A percentile compares a stretch with the other conserved stretches of the same genome.
phyloP scores from a whole-genome alignment of 2,888 invertebrate genomes.

The Calameuta filiformis region DNA sequence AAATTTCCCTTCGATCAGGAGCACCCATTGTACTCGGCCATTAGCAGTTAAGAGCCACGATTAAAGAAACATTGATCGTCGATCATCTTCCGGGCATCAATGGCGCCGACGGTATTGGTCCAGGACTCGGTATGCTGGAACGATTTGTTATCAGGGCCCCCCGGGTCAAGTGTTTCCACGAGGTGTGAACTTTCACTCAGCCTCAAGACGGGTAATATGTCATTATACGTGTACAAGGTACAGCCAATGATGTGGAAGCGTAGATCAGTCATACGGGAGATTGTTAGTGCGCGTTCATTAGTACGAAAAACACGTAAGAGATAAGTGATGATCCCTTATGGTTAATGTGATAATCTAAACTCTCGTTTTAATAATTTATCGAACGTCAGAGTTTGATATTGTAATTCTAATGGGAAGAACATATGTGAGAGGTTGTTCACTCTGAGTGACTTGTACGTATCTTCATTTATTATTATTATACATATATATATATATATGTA shows the following conservation, averaged over 20 bases:
- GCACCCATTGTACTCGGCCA: neutral
- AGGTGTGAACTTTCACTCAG: conserved; percentile 28
- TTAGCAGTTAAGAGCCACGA: conserved; percentile 36
- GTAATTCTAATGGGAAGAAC: neutral
- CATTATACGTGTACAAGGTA: neutral
- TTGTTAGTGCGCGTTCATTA: neutral
- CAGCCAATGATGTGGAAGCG: neutral
- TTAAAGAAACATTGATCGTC: conserved; percentile 46
- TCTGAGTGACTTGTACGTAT: neutral
- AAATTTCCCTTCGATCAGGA: neutral
- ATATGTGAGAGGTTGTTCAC: neutral
- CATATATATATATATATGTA: neutral
- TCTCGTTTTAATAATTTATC: neutral
- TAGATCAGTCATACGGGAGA: neutral
- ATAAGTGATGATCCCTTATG: neutral
- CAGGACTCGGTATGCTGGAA: conserved; percentile 50
- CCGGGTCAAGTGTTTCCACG: conserved; percentile 49
- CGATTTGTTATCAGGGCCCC: conserved; percentile 55
- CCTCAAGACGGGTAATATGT: neutral
- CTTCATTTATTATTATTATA: neutral
- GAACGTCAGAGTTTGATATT: neutral
- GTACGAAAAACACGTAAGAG: neutral
- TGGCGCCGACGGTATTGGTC: conserved; percentile 26
- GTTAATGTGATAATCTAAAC: neutral
- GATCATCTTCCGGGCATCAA: conserved; percentile 41